phyloP scores from a whole-genome alignment of 2,113 vertebrate species.

The Toxotes jaculatrix region DNA sequence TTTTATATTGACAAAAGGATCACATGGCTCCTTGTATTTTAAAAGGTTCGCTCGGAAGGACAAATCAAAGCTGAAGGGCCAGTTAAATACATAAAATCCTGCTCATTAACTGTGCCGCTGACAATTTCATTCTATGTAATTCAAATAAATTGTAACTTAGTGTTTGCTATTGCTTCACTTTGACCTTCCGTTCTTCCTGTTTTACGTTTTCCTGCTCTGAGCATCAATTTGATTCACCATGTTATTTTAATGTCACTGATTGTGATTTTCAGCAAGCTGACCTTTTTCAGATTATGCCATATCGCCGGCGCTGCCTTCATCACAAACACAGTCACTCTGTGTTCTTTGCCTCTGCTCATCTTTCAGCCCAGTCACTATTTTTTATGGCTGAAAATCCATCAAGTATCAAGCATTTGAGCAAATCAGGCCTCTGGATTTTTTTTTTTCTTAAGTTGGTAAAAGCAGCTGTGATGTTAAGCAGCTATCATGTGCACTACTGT shows the following conservation, averaged over 20 bases:
- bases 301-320: not conserved
- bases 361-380: not conserved
- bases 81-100: not conserved
- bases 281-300: constrained; percentile 54
- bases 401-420: not conserved
- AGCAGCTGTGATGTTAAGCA: constrained; percentile 30
- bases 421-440: not conserved
- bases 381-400: not conserved
- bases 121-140: not conserved
- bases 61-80: not conserved
- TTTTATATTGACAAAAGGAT: not conserved
- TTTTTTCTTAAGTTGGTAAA: not conserved
- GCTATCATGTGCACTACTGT: constrained; percentile 45
- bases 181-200: constrained; percentile 18
- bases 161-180: not conserved
- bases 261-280: constrained; percentile 58
- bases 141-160: not conserved
- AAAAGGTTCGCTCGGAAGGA: not conserved
- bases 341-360: constrained; percentile 20
- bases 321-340: constrained; percentile 24
- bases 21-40: not conserved
- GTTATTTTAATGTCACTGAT: constrained; percentile 70
- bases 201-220: not conserved
- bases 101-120: not conserved
- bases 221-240: constrained; percentile 51